These are phyloP conservation scores for Drosophila pachea DNA, from an alignment of 1,140 invertebrate genomes.

Conservation along the genomic window DNA sequence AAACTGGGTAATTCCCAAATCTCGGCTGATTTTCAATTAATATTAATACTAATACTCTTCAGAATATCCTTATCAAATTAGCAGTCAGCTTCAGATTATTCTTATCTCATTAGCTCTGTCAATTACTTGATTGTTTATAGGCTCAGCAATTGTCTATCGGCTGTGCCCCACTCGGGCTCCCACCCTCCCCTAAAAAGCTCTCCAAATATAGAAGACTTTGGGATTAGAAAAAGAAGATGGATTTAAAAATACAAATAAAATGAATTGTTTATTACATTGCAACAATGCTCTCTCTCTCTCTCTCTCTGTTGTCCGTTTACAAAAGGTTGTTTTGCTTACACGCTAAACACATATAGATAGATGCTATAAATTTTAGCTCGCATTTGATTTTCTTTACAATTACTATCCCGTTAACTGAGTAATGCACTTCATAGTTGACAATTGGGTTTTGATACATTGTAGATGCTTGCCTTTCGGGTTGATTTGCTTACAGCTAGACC, in stretches of 20 bases:
- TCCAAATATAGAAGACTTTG: no score
- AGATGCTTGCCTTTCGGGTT: conserved; percentile 10
- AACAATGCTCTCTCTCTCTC: conserved; percentile 39
- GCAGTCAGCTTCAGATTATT: no score
- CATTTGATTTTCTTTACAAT: conserved; percentile 32
- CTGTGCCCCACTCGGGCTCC: no score
- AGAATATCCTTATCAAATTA: no score
- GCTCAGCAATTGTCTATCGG: no score
- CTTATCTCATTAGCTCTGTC: no score
- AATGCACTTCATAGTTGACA: conserved; percentile 6
- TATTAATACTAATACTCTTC: no score
- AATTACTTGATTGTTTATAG: no score
- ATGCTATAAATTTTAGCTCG: conserved; percentile 44
- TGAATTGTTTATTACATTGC: conserved; percentile 60
- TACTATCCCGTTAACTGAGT: conserved; percentile 19
- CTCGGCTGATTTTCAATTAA: no score
- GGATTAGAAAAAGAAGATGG: conserved; percentile 16
- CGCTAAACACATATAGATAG: conserved; percentile 46
- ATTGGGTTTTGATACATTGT: conserved; percentile 3
- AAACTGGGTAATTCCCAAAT: no score
- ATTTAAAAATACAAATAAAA: conserved; percentile 64
- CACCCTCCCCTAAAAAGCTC: no score
- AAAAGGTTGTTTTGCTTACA: conserved; percentile 50
- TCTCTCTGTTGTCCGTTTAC: conserved; percentile 36
- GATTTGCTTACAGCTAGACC: conserved; percentile 45